A percentile compares a stretch with the other conserved stretches of the same genome.
phyloP scores from a whole-genome alignment of 2,888 invertebrate genomes.

The Holacanthella duospinosa region DNA sequence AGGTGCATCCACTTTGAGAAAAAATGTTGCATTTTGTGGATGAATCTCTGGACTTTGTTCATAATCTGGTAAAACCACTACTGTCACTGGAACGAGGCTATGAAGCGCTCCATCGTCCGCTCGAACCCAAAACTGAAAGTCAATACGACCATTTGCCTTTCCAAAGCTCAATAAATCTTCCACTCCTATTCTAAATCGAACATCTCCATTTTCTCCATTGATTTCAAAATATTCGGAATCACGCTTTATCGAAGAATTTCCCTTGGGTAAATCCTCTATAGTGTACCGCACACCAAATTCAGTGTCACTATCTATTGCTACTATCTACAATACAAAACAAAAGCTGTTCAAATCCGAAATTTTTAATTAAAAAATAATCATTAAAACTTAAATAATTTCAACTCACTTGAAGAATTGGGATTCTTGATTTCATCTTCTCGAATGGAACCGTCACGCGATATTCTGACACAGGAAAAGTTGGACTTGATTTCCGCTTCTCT shows the following conservation, averaged over 20 bases:
- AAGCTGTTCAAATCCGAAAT: not conserved
- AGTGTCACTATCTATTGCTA: constrained; percentile 69
- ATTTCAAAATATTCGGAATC: constrained; percentile 57
- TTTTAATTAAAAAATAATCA: constrained; percentile 1
- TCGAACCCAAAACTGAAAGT: constrained; percentile 35
- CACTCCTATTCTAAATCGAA: constrained; percentile 47
- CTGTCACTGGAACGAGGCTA: constrained; percentile 35
- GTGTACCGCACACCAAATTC: constrained; percentile 63
- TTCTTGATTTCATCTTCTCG: constrained; percentile 32
- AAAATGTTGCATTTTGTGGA: constrained; percentile 37
- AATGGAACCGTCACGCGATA: constrained; percentile 43
- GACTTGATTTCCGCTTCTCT: not conserved
- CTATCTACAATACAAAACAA: constrained; percentile 43
- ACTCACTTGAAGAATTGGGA: constrained; percentile 36
- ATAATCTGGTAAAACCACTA: constrained; percentile 32
- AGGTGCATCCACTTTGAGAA: constrained; percentile 42
- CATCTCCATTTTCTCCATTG: constrained; percentile 60
- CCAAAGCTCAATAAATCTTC: constrained; percentile 33
- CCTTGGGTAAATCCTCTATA: constrained; percentile 56
- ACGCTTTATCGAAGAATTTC: constrained; percentile 49
- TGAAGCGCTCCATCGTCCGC: constrained; percentile 36
- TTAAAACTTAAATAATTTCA: too few species aligned
- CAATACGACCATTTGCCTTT: constrained; percentile 27
- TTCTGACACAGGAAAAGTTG: constrained; percentile 40
- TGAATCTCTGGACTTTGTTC: constrained; percentile 34